Evolutionary conservation across 2,797 vertebrate species (phyloP).

Genomic region (Enteromius thamalakanensis): DNA sequence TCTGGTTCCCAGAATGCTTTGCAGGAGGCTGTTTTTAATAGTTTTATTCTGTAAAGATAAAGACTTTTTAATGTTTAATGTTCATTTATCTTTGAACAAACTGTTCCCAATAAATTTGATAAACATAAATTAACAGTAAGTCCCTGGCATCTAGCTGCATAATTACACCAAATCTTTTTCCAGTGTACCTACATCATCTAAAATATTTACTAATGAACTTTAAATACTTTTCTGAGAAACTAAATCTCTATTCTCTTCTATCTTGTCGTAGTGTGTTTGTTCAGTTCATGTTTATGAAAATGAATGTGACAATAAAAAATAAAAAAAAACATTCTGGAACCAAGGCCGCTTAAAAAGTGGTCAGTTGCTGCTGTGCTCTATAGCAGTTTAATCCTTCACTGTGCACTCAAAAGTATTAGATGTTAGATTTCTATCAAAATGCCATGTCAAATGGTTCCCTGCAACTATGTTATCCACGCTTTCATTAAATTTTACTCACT

Average conservation of each 20-base stretch:
- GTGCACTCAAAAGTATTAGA: constrained; percentile 21
- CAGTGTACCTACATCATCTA: neutral
- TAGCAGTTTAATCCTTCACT: neutral
- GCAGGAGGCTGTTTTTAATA: too few relatives aligned
- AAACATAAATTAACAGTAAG: too few relatives aligned
- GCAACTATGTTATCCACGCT: neutral
- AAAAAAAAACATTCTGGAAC: neutral
- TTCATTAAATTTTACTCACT: constrained; percentile 7
- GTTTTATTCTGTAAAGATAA: too few relatives aligned
- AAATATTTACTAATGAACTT: neutral
- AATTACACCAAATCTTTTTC: too few relatives aligned
- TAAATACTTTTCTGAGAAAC: neutral
- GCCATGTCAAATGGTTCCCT: neutral
- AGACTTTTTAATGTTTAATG: too few relatives aligned
- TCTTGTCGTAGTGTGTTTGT: neutral
- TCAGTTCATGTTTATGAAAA: neutral
- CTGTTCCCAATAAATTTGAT: too few relatives aligned
- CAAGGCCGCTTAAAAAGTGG: constrained; percentile 10
- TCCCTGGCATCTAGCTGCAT: too few relatives aligned
- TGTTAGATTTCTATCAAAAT: neutral
- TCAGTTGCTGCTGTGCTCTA: neutral
- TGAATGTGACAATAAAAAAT: neutral
- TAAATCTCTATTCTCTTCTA: neutral
- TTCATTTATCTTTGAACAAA: too few relatives aligned
- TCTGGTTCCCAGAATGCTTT: too few relatives aligned